Evolutionary conservation across 2,888 invertebrate genomes (phyloP).

Genomic region (Abscondita cerata): DNA sequence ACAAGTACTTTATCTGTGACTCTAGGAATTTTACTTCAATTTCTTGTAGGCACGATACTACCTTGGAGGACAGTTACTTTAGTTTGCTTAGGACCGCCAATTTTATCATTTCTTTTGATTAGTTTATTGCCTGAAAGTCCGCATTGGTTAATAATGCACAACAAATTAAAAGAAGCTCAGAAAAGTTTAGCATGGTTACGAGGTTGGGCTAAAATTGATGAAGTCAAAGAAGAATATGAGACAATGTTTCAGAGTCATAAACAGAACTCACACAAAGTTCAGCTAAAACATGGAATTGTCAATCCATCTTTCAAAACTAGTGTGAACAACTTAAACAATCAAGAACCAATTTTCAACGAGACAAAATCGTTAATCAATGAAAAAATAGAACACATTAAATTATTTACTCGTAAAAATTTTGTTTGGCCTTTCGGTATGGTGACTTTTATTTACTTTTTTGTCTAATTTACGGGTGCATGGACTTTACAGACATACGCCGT

Average conservation of each 20-base stretch:
- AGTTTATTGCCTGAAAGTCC: constrained; percentile 83
- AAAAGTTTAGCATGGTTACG: constrained; percentile 78
- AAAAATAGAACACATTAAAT: constrained; percentile 28
- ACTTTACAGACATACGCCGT: constrained; percentile 78
- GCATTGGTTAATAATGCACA: constrained; percentile 77
- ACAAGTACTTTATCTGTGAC: constrained; percentile 79
- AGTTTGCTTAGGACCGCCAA: constrained; percentile 70
- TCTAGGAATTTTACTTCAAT: constrained; percentile 77
- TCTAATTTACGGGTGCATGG: constrained; percentile 78
- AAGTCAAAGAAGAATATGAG: constrained; percentile 67
- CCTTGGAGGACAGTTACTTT: constrained; percentile 76
- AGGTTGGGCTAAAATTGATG: constrained; percentile 73
- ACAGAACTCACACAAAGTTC: no score
- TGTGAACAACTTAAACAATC: neutral
- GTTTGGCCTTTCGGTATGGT: constrained; percentile 73
- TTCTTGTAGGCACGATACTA: constrained; percentile 75
- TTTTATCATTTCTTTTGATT: constrained; percentile 69
- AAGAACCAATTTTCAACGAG: neutral
- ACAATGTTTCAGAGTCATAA: constrained; percentile 53
- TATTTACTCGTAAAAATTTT: constrained; percentile 68
- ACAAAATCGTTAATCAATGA: constrained; percentile 27
- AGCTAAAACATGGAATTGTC: neutral
- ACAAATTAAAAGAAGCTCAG: constrained; percentile 70
- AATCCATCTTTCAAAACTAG: neutral
- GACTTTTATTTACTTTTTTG: constrained; percentile 71